These are phyloP conservation scores for Parotocinclus haroldoi DNA, from an alignment of 2,797 vertebrate genomes.

Conservation along the genomic window DNA sequence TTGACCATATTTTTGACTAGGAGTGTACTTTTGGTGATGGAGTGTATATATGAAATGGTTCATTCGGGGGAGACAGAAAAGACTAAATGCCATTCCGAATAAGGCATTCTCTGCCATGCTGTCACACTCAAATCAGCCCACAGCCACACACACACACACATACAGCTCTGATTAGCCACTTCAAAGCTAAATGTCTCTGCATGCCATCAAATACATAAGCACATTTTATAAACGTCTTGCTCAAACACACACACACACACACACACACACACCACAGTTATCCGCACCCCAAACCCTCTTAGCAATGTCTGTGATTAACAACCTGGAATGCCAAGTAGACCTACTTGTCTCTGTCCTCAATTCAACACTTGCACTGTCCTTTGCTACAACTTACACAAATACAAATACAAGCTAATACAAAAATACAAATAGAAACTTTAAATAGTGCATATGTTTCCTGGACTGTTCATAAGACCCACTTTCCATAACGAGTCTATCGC, in stretches of 20 bases:
- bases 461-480: no score
- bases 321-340: slow-evolving; percentile 5
- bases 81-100: slow-evolving; percentile 46
- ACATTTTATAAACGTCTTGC: slow-evolving; percentile 7
- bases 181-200: slow-evolving; percentile 53
- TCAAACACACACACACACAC: slow-evolving; percentile 18
- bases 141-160: slow-evolving; percentile 27
- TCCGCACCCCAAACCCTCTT: slow-evolving; percentile 13
- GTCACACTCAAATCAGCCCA: slow-evolving; percentile 1
- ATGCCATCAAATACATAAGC: slow-evolving; percentile 43
- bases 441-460: no score
- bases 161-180: slow-evolving; percentile 35
- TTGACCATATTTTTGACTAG: no score
- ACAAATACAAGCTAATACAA: not conserved
- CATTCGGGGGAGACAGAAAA: slow-evolving; percentile 37
- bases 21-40: not conserved
- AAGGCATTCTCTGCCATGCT: slow-evolving; percentile 41
- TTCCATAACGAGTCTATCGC: no score
- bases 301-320: slow-evolving; percentile 9
- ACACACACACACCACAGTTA: slow-evolving; percentile 21
- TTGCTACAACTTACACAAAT: not conserved
- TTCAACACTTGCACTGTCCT: not conserved
- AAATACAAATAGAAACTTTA: no score
- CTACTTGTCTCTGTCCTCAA: not conserved
- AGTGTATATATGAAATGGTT: not conserved